phyloP scores from a whole-genome alignment of 2,888 invertebrate species.

The Dugesia japonica region DNA sequence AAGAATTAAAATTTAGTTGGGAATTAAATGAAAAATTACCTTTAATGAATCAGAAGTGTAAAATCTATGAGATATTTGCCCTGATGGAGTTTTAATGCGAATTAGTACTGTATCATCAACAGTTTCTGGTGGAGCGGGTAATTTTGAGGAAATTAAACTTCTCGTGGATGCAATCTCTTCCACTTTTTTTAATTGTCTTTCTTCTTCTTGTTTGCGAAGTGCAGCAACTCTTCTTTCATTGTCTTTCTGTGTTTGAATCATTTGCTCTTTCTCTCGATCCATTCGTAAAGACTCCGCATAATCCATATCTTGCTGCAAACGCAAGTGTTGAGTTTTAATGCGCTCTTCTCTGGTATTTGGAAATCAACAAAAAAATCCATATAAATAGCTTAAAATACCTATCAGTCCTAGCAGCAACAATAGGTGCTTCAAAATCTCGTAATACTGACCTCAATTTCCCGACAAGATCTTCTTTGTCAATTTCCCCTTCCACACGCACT shows the following conservation, averaged over 20 bases:
- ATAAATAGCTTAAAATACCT: constrained; percentile 9
- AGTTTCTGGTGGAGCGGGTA: constrained; percentile 24
- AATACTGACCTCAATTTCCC: constrained; percentile 11
- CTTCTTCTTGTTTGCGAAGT: not conserved
- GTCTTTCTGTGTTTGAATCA: not conserved
- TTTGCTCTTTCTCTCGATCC: constrained; percentile 29
- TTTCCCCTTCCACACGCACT: not conserved
- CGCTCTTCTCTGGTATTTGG: constrained; percentile 22
- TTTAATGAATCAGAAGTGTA: not conserved
- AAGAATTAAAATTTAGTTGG: too few relatives aligned
- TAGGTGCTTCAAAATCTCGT: not conserved
- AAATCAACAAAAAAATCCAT: too few relatives aligned
- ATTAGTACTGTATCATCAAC: not conserved
- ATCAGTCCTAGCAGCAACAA: constrained; percentile 22
- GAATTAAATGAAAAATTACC: not conserved
- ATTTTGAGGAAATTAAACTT: not conserved
- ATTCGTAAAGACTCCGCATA: constrained; percentile 25
- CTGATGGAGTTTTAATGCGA: not conserved
- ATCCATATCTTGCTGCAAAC: constrained; percentile 26
- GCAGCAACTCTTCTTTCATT: not conserved
- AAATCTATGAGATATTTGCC: not conserved
- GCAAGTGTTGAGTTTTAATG: constrained; percentile 10
- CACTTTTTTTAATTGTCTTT: not conserved
- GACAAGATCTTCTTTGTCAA: not conserved
- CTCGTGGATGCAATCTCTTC: not conserved